Percentiles rank a stretch among this genome's conserved stretches.
These are phyloP conservation scores for Adelges cooleyi DNA, from an alignment of 1,140 invertebrate genomes.

Conservation along the genomic window DNA sequence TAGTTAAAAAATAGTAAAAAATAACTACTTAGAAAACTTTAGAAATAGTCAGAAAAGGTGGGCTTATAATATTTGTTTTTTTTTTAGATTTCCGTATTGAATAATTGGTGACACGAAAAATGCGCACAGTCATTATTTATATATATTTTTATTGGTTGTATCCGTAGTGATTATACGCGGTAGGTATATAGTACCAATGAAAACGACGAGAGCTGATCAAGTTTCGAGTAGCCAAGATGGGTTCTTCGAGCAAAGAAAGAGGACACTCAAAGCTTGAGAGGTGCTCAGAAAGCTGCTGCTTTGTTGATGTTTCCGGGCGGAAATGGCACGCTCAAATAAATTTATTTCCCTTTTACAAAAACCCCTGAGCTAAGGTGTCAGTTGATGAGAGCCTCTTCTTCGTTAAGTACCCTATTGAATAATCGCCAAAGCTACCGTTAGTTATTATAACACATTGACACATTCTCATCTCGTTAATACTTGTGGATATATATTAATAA, in stretches of 20 bases:
- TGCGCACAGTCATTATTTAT: no score
- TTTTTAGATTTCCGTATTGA: not conserved
- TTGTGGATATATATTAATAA: not conserved
- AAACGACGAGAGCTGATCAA: constrained; percentile 8
- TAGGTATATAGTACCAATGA: not conserved
- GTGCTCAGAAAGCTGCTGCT: constrained; percentile 24
- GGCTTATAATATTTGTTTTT: not conserved
- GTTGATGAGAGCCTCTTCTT: constrained; percentile 27
- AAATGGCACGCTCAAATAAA: constrained; percentile 25
- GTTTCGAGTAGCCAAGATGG: constrained; percentile 20
- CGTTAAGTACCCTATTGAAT: constrained; percentile 25
- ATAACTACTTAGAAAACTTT: no score
- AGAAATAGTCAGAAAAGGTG: no score
- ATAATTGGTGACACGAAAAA: no score
- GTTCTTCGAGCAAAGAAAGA: constrained; percentile 24
- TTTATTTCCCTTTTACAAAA: constrained; percentile 24
- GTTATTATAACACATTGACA: constrained; percentile 20
- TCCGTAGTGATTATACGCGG: no score
- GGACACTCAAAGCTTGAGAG: constrained; percentile 24
- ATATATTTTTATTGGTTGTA: no score
- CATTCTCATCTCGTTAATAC: constrained; percentile 13
- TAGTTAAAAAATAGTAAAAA: no score
- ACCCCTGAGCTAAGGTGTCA: constrained; percentile 23
- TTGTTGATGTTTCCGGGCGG: constrained; percentile 25
- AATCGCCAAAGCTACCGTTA: constrained; percentile 17